These are phyloP conservation scores for Microtus pennsylvanicus DNA, from an alignment of 2,113 vertebrate species.

Conservation along the genomic window DNA sequence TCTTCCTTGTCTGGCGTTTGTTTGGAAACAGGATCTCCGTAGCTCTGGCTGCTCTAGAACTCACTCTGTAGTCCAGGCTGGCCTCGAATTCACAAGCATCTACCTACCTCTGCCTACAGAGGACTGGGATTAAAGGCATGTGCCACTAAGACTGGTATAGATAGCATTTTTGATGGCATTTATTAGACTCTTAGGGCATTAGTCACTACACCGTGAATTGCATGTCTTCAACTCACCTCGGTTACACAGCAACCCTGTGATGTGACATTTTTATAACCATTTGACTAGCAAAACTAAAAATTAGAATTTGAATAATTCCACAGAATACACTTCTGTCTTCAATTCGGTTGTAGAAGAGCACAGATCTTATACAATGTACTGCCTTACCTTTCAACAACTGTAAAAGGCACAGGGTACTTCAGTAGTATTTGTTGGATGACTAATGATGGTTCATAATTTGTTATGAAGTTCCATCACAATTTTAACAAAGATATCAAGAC, in stretches of 20 bases:
- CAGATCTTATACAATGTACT: not conserved
- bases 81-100: not conserved
- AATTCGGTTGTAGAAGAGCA: not conserved
- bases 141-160: too few species aligned
- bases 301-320: not conserved
- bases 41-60: not conserved
- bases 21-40: not conserved
- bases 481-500: not conserved
- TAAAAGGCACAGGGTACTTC: not conserved
- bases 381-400: constrained; percentile 1
- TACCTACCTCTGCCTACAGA: not conserved
- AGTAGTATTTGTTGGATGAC: not conserved
- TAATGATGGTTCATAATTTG: not conserved
- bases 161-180: not conserved
- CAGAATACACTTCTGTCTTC: not conserved
- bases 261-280: not conserved
- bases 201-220: not conserved
- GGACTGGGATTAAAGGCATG: not conserved
- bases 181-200: not conserved
- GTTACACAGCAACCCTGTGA: not conserved
- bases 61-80: not conserved
- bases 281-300: not conserved
- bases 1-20: not conserved
- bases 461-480: not conserved
- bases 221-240: not conserved